Evolutionary conservation across 2,888 invertebrate species (phyloP).

Genomic region (Trissonchulus latispiculum): DNA sequence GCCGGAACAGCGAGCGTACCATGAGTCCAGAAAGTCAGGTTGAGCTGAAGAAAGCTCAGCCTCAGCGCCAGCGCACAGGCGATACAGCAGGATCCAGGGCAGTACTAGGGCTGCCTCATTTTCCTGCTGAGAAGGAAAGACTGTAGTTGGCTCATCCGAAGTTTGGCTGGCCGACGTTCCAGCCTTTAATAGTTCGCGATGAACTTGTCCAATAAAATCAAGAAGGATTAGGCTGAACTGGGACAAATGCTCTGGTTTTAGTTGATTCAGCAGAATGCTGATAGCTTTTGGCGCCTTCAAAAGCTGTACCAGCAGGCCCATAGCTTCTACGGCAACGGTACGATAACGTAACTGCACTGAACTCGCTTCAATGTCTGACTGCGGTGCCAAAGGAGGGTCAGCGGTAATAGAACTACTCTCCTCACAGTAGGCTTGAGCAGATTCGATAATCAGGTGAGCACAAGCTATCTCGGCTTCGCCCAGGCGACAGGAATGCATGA

Average conservation of each 20-base stretch:
- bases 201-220: too few species aligned
- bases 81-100: slow-evolving; percentile 74
- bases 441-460: background rate
- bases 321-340: background rate
- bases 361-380: too few species aligned
- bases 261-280: too few species aligned
- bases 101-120: too few species aligned
- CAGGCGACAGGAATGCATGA: background rate
- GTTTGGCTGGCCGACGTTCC: too few species aligned
- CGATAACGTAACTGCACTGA: too few species aligned
- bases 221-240: too few species aligned
- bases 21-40: background rate
- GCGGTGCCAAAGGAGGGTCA: background rate
- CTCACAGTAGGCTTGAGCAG: background rate
- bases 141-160: background rate
- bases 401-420: background rate
- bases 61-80: slow-evolving; percentile 47
- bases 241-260: too few species aligned
- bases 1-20: background rate
- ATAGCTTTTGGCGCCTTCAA: too few species aligned
- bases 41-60: background rate
- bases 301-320: background rate
- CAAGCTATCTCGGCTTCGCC: background rate
- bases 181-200: too few species aligned
- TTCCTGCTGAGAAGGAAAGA: too few species aligned